These are phyloP conservation scores for Drosophila ohnishii DNA, from an alignment of 1,140 invertebrate species.

Conservation along the genomic window DNA sequence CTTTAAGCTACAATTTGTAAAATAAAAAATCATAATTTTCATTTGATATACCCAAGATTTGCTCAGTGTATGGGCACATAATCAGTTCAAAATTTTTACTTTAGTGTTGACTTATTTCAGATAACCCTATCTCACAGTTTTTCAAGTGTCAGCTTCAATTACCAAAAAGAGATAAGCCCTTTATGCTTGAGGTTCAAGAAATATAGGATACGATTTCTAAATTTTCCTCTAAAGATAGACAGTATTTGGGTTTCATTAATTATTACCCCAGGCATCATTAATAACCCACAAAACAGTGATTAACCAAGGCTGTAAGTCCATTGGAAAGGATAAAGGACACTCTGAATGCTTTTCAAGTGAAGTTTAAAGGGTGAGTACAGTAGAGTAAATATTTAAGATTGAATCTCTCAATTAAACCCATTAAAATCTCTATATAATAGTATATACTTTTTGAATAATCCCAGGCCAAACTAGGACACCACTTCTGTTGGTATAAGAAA, in stretches of 20 bases:
- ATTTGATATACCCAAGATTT: background rate
- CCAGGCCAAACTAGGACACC: background rate
- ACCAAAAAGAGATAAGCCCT: background rate
- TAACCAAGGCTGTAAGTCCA: background rate
- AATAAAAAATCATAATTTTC: background rate
- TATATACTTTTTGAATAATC: too few relatives aligned
- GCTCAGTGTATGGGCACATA: background rate
- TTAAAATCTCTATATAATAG: background rate
- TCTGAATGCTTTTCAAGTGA: too few relatives aligned
- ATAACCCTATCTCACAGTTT: background rate
- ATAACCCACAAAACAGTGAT: conserved; percentile 3
- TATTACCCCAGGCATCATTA: background rate
- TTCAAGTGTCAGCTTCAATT: conserved; percentile 3
- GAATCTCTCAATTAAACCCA: background rate
- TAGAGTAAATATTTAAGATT: background rate
- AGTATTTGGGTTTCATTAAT: background rate
- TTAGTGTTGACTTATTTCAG: background rate
- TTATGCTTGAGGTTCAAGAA: background rate
- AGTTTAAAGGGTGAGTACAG: background rate
- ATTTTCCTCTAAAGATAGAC: background rate
- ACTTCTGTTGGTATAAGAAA: background rate
- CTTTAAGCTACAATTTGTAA: background rate
- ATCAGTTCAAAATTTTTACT: background rate
- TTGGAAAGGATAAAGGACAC: background rate
- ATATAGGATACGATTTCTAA: background rate